A percentile compares a stretch with the other conserved stretches of the same genome.
Conservation (phyloP, 2,113 vertebrate genomes). For the Dolichotis patagonum region DNA sequence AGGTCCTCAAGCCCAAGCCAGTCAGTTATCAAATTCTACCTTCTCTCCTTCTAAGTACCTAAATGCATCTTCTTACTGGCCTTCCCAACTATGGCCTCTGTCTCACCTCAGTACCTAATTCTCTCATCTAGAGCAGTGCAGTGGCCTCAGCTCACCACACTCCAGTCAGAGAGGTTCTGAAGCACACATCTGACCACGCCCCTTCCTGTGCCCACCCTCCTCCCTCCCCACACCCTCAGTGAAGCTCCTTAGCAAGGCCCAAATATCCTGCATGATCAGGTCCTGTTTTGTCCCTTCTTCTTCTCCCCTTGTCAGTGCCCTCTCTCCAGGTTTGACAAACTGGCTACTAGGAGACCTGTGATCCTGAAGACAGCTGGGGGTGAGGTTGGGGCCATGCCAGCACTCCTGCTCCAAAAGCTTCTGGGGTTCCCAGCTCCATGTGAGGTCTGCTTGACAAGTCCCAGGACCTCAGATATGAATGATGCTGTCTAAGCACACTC, state of each 20-base stretch:
- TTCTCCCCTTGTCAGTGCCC: not conserved
- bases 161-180: not conserved
- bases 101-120: not conserved
- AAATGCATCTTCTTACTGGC: not conserved
- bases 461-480: not conserved
- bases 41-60: not conserved
- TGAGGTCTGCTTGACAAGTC: not conserved
- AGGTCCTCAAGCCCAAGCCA: not conserved
- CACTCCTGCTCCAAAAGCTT: not conserved
- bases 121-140: not conserved
- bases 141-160: not conserved
- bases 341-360: not conserved
- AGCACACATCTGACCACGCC: not conserved
- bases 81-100: not conserved
- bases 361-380: not conserved
- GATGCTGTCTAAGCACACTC: not conserved
- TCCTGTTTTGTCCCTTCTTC: not conserved
- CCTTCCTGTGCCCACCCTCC: not conserved
- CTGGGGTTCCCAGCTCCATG: not conserved
- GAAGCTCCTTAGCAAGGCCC: not conserved
- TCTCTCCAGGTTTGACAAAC: not conserved
- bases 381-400: too few species aligned
- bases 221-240: not conserved
- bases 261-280: not conserved
- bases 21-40: not conserved